Evolutionary conservation across 2,888 invertebrate species (phyloP), one percentile per base, ranked within the genome.

Genomic region (Brenthis ino): DNA sequence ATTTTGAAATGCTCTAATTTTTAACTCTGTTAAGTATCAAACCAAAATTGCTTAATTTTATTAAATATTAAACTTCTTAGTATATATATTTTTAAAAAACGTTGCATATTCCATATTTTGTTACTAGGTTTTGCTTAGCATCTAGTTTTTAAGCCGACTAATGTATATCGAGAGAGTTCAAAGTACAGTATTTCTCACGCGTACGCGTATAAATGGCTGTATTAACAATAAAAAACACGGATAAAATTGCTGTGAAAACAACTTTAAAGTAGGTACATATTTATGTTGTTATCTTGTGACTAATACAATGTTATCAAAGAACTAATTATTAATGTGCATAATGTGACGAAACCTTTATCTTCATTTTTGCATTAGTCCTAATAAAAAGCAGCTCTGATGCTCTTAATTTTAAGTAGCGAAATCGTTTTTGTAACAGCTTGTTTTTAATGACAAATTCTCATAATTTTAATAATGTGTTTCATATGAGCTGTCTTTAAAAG

Each of bases 111-210:
- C 8, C 13, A 16, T 5, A 54, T 54, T 64, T 47, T 65, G 51
- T 28, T 57, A 20, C 37, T 43, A 51, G 53, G 47, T 37, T 65
- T 53, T 63, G 53, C 33, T 53, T n/a, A 33, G 51, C 20, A 48
- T 20, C 20, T 43, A 54, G 6, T 67, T 64, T 65, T 51, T 64
- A 50, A 37, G 64, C 48, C 64, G 12, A 55, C 37, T 13, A 64
- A 37, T 56, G 28, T 33, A 16, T 14, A n/a, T 16, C 33, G 24
- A 61, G 37, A 63, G 12, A 14, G 68, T 37, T 63, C 68, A 68
- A 70, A 70, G 68, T 68, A 57, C 70, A 68, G 20, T 48, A 47
- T 24, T 65, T 37, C 51, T 60, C 13, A 50, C 13, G 53, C 50
- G 12, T n/a, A 51, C n/a, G 28, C 24, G n/a, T 56, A 61, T 47